Evolutionary conservation across 2,888 invertebrate genomes (phyloP), one percentile per base, ranked within the genome.

Genomic region (Silvanus unidentatus): DNA sequence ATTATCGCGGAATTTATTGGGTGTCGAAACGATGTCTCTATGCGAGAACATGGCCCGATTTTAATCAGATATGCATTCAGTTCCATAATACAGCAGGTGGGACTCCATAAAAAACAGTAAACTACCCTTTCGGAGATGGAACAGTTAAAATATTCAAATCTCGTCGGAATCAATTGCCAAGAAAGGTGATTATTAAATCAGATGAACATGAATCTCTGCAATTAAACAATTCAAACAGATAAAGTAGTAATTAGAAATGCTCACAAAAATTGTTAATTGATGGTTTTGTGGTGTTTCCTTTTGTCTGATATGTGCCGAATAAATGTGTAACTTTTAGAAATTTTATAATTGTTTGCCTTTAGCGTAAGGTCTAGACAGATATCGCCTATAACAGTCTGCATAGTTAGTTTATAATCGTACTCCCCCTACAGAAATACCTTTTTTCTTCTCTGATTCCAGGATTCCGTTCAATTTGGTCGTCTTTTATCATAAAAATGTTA

Each of bases 361-460:
- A 58, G 57, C 57, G 53, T 47, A 44, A 5, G 49, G 55, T 58
- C 57, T 58, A 58, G 57, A 58, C 57, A 44, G 22, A 22, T 58
- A 50, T 55, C 54, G 55, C 55, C 57, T 51, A 53, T 56, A 44
- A 50, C 40, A 22, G 22, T 22, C 22, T 22, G 22, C 22, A 22
- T 49, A 51, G 58, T 43, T 42, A 40, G 41, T 43, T 22, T 22
- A 22, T 22, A 22, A 22, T 22, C 22, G 22, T 22, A 22, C 22
- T 22, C 22, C 22, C 22, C 22, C 22, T 22, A 22, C n/a, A n/a
- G n/a, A n/a, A n/a, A n/a, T 22, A 22, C 8, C 22, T 22, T 22
- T 22, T 3, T 22, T 22, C 22, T 22, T 22, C 4, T 22, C 22
- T n/a, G 22, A 22, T 22, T 22, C 8, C 22, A 5, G 22, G 8